phyloP scores from a whole-genome alignment of 2,888 invertebrate genomes.

The Disparrhopalites patrizii region DNA sequence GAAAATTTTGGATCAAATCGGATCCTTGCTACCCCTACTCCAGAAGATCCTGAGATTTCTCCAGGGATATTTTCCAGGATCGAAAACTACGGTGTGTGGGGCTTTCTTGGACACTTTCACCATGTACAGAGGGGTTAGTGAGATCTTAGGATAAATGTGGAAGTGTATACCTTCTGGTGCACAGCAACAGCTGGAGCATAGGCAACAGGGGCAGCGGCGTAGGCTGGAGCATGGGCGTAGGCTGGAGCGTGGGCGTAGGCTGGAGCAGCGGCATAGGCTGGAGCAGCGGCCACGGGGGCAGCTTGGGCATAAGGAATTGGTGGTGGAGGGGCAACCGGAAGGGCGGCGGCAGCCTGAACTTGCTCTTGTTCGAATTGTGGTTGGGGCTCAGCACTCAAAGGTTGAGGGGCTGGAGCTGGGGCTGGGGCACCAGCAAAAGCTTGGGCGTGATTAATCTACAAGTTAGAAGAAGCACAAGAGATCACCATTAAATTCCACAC shows the following conservation, averaged over 20 bases:
- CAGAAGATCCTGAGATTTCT: too few relatives aligned
- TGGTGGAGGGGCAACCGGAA: constrained; percentile 51
- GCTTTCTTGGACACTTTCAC: too few relatives aligned
- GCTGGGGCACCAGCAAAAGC: neutral
- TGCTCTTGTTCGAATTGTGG: constrained; percentile 10
- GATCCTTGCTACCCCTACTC: too few relatives aligned
- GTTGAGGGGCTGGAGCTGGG: neutral
- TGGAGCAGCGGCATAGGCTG: constrained; percentile 32
- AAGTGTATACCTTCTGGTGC: constrained; percentile 46
- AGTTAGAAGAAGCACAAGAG: neutral
- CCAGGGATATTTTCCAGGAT: too few relatives aligned
- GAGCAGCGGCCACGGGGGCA: constrained; percentile 40
- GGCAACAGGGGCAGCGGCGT: constrained; percentile 40
- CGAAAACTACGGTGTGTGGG: too few relatives aligned
- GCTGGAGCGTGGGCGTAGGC: constrained; percentile 22
- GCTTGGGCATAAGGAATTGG: constrained; percentile 47
- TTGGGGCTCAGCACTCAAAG: constrained; percentile 5
- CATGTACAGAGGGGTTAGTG: too few relatives aligned
- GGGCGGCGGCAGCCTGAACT: constrained; percentile 49
- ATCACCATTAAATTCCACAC: too few relatives aligned
- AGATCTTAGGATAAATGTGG: too few relatives aligned
- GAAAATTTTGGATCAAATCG: too few relatives aligned
- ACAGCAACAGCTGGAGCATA: constrained; percentile 44
- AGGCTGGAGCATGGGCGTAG: constrained; percentile 18
- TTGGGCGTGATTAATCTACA: neutral